Conservation (phyloP, 2,888 invertebrate species). For the Cheilosia vernalis region DNA sequence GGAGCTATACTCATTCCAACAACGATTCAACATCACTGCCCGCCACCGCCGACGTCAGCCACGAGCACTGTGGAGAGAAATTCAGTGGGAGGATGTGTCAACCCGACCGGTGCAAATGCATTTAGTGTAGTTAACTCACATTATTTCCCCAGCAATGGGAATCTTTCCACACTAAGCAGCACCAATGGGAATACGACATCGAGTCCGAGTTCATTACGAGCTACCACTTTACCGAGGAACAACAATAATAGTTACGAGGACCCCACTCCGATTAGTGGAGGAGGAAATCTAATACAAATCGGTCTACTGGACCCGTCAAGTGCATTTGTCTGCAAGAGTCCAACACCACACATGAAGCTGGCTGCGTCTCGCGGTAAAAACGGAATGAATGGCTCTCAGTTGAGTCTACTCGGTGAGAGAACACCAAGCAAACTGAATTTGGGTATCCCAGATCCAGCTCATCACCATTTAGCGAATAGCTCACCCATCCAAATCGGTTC, state of each 20-base stretch:
- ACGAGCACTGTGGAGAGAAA: slow-evolving; percentile 80
- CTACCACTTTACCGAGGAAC: slow-evolving; percentile 90
- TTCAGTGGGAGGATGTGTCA: slow-evolving; percentile 28
- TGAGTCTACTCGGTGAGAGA: slow-evolving; percentile 81
- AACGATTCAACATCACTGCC: slow-evolving; percentile 80
- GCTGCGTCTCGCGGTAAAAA: slow-evolving; percentile 42
- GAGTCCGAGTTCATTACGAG: slow-evolving; percentile 82
- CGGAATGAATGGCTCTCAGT: slow-evolving; percentile 83
- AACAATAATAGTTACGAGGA: slow-evolving; percentile 80
- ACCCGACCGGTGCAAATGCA: slow-evolving; percentile 54
- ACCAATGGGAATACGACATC: slow-evolving; percentile 78
- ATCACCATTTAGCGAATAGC: slow-evolving; percentile 67
- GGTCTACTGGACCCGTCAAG: slow-evolving; percentile 85
- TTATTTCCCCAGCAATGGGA: slow-evolving; percentile 78
- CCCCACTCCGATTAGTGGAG: slow-evolving; percentile 76
- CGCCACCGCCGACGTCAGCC: slow-evolving; percentile 80
- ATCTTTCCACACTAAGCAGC: slow-evolving; percentile 78
- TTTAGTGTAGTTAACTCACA: slow-evolving; percentile 68
- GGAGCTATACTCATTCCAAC: slow-evolving; percentile 78
- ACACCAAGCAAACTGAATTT: slow-evolving; percentile 82
- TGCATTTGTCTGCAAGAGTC: slow-evolving; percentile 85
- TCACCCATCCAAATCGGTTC: slow-evolving; percentile 59
- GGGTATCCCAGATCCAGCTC: slow-evolving; percentile 81
- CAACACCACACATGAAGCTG: slow-evolving; percentile 84
- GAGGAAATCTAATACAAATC: slow-evolving; percentile 86